These are phyloP conservation scores for Nixonia krombeini DNA, from an alignment of 1,140 invertebrate genomes.

Conservation along the genomic window DNA sequence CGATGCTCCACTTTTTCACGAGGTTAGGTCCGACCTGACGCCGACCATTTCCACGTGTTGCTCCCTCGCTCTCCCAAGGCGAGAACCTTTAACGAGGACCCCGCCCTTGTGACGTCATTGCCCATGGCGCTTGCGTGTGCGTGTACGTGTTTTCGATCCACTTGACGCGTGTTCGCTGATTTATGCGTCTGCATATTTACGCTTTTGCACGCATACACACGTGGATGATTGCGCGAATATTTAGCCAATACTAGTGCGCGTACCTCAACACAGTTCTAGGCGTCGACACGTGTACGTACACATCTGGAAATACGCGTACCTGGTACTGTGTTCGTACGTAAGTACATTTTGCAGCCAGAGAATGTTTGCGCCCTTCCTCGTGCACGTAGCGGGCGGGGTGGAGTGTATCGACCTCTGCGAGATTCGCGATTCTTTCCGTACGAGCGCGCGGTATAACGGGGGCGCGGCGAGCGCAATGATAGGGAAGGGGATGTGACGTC, in stretches of 20 bases:
- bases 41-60: conserved; percentile 66
- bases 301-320: too few species aligned
- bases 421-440: too few species aligned
- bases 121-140: conserved; percentile 51
- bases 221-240: neutral
- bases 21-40: conserved; percentile 45
- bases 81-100: conserved; percentile 65
- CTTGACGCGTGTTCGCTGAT: conserved; percentile 34
- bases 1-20: conserved; percentile 42
- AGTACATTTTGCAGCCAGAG: too few species aligned
- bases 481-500: conserved; percentile 33
- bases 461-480: conserved; percentile 11
- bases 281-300: too few species aligned
- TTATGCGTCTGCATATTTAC: conserved; percentile 21
- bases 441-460: too few species aligned
- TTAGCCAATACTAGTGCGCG: too few species aligned
- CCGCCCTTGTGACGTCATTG: conserved; percentile 69
- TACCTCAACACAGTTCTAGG: too few species aligned
- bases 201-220: conserved; percentile 3
- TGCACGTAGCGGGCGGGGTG: too few species aligned
- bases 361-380: too few species aligned
- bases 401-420: too few species aligned
- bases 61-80: conserved; percentile 45
- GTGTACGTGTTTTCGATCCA: conserved; percentile 36
- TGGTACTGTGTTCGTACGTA: too few species aligned